Base-by-base conservation (phyloP, 2,888 invertebrate species). In the Galerucella calmariensis region DNA sequence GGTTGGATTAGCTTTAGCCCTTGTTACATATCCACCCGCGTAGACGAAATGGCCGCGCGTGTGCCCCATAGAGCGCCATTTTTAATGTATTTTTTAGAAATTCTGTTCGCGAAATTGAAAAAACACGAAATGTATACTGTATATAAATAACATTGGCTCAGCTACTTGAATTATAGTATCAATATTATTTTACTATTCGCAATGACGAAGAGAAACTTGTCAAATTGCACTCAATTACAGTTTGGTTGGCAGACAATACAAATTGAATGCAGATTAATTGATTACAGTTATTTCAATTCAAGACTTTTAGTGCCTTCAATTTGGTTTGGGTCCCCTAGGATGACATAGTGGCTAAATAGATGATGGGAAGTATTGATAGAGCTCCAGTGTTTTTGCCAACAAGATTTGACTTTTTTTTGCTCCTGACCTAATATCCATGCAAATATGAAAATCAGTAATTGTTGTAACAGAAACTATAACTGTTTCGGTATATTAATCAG, bases 1-100 rank as follows among this genome's bases (percentile, higher is more conserved):
- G 87, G 88, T 88, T 88, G 88, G 88, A 88, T 88, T 88, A 88
- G 88, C 88, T 88, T 88, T 88, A 88, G 88, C 88, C 88, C 88
- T 88, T 88, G 88, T 88, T 88, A 88, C 87, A 88, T 88, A 88
- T 88, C 88, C 88, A 88, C 87, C 88, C 88, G 86, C 86, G 86
- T 87, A 86, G 85, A 84, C 84, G 84, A 83, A 83, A 79, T 80
- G 81, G 82, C 79, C 82, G 83, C 82, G 83, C 83, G 86, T 81
- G 85, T 85, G 85, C 84, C 84, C 84, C 81, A 83, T 83, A 81
- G 76, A 78, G 68, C 75, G 75, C 56, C 51, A 56, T 67, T 35
- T 67, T 66, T 46, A n/a, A n/a, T 68, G 70, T 67, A 72, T 72
- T 67, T 61, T 66, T 20, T 14, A 6, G 24, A 69, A n/a, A 8